Evolutionary conservation across 2,113 vertebrate species (phyloP).

Genomic region (Cottus gobio): DNA sequence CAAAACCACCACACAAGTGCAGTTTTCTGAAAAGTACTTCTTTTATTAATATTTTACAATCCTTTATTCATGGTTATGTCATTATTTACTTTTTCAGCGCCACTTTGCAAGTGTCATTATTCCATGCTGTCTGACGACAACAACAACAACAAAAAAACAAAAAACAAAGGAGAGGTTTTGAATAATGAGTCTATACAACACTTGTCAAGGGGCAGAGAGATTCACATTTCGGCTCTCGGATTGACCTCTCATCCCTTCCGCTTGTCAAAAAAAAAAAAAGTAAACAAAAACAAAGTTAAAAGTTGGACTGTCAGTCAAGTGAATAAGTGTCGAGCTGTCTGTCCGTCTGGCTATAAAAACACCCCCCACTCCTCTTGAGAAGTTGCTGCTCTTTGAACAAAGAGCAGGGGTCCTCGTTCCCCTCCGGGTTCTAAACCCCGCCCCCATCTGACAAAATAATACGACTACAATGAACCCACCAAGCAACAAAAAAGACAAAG

Average conservation of each 20-base stretch:
- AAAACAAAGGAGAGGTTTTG: conserved; percentile 39
- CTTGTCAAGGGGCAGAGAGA: conserved; percentile 61
- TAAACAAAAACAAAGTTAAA: conserved; percentile 61
- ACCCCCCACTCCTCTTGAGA: conserved; percentile 27
- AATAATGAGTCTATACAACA: conserved; percentile 78
- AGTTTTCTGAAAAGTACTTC: conserved; percentile 83
- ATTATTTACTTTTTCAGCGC: conserved; percentile 76
- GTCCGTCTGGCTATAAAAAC: conserved; percentile 47
- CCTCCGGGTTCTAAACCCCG: conserved; percentile 48
- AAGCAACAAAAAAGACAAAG: conserved; percentile 66
- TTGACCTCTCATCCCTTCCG: conserved; percentile 60
- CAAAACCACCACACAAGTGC: conserved; percentile 14
- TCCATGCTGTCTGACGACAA: conserved; percentile 77
- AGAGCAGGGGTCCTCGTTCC: conserved; percentile 39
- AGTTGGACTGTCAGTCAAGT: conserved; percentile 64
- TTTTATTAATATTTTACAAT: conserved; percentile 89
- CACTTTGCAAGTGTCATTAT: conserved; percentile 79
- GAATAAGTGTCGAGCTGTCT: conserved; percentile 34
- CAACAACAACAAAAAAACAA: conserved; percentile 31
- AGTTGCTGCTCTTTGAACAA: conserved; percentile 11
- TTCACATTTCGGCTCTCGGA: conserved; percentile 76
- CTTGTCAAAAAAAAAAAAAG: conserved; percentile 50
- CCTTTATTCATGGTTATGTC: conserved; percentile 83
- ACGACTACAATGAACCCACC: conserved; percentile 54
- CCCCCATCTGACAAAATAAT: conserved; percentile 3